Conservation (phyloP, 2,113 vertebrate genomes). For the Alexandromys fortis region DNA sequence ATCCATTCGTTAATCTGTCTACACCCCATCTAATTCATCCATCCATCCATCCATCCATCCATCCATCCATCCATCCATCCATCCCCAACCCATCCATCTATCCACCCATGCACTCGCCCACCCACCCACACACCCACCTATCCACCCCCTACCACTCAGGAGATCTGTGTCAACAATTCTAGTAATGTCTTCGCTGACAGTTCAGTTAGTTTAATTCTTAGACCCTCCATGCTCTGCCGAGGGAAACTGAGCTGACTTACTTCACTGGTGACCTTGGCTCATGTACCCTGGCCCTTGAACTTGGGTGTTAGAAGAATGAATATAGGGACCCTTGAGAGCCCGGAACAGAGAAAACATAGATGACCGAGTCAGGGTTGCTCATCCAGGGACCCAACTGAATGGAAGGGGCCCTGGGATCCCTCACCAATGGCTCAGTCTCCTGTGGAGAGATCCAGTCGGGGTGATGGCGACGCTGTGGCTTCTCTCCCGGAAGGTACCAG, state of each 20-base stretch:
- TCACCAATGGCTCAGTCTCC: not conserved
- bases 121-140: not conserved
- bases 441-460: not conserved
- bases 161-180: not conserved
- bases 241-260: not conserved
- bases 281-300: rapidly evolving
- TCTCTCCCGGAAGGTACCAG: not conserved
- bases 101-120: not conserved
- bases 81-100: not conserved
- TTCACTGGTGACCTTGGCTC: not conserved
- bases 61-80: not conserved
- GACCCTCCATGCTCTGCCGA: not conserved
- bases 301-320: not conserved
- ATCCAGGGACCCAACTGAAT: not conserved
- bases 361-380: not conserved
- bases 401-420: not conserved
- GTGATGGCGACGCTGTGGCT: not conserved
- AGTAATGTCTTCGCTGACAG: not conserved
- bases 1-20: not conserved
- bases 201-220: not conserved
- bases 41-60: not conserved
- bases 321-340: rapidly evolving
- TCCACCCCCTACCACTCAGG: not conserved
- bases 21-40: not conserved
- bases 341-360: rapidly evolving